Evolutionary conservation across 2,113 vertebrate species (phyloP), one percentile per base, ranked within the genome.

Genomic region (Corythaixoides concolor): DNA sequence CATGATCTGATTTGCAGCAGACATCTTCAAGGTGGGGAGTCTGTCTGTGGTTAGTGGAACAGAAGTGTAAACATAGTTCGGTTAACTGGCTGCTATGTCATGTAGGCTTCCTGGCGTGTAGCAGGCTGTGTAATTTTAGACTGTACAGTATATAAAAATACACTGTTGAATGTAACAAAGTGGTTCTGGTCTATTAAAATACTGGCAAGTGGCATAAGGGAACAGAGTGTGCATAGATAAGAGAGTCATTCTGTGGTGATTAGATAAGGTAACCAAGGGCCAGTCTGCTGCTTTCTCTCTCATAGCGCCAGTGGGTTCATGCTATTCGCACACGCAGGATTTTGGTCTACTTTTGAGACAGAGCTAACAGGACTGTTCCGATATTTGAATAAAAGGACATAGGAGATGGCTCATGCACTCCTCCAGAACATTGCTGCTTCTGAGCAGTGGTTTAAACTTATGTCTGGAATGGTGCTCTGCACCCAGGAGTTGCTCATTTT

Each of bases 81-180:
- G 52, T 85, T 95, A 94, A 93, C 78, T 92, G 79, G 32, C 78
- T 94, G n/a, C 43, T 90, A 90, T 69, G 70, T 85, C 60, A 73
- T 45, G 33, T 35, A 80, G 78, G 49, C 37, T 93, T 93, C 78
- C 70, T 91, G 78, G 70, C 4, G 0, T 63, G 52, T 72, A 83
- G 33, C 66, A 85, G 73, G 45, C 74, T 72, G 43, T 77, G 78
- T 94, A 80, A 95, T 89, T 96, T 95, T 92, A 96, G 88, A 89
- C 32, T 66, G 14, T 50, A 26, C 30, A 12, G 66, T 50, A 39
- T 90, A 78, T 91, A 95, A 96, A 97, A 95, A 90, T 86, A 76
- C 85, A 63, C 82, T 12, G 8, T 47, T 83, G 89, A 77, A 91
- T 39, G 69, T 84, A 89, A 77, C 39, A 24, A 76, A 73, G 68